A percentile compares a stretch with the other conserved stretches of the same genome.
phyloP scores from a whole-genome alignment of 1,140 invertebrate genomes.

The Drosophila tani region DNA sequence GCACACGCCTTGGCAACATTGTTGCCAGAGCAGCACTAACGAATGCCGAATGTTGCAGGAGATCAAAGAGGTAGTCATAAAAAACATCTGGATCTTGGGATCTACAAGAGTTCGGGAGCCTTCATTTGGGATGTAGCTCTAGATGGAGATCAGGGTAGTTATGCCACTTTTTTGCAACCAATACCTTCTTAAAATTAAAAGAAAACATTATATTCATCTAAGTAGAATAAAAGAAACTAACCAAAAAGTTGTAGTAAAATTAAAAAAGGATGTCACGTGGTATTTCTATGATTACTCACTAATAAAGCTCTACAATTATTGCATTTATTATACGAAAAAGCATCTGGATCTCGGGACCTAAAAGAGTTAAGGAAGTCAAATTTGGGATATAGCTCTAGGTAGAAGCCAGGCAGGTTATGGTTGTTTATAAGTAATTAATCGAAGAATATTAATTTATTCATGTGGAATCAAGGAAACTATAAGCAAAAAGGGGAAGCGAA shows the following conservation, averaged over 20 bases:
- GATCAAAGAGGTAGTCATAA: constrained; percentile 22
- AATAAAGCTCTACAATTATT: too few relatives aligned
- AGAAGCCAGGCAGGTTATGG: too few relatives aligned
- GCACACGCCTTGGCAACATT: constrained; percentile 73
- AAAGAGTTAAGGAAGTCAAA: too few relatives aligned
- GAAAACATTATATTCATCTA: neutral
- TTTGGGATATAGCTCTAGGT: too few relatives aligned
- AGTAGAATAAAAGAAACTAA: too few relatives aligned
- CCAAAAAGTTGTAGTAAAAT: too few relatives aligned
- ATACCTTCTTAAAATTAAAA: neutral
- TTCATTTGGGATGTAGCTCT: constrained; percentile 1
- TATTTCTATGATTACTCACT: too few relatives aligned
- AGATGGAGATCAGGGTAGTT: neutral
- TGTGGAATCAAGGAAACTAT: neutral
- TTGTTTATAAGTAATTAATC: too few relatives aligned
- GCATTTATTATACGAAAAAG: too few relatives aligned
- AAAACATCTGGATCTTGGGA: constrained; percentile 16
- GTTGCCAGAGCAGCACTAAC: constrained; percentile 50
- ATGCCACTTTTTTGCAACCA: too few relatives aligned
- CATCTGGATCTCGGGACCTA: too few relatives aligned
- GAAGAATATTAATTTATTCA: neutral
- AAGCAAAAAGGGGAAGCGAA: neutral
- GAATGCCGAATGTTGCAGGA: constrained; percentile 37
- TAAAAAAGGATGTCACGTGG: too few relatives aligned
- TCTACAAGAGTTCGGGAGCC: neutral